These are phyloP conservation scores for Dinoponera quadriceps DNA, from an alignment of 1,140 invertebrate genomes.

Conservation along the genomic window DNA sequence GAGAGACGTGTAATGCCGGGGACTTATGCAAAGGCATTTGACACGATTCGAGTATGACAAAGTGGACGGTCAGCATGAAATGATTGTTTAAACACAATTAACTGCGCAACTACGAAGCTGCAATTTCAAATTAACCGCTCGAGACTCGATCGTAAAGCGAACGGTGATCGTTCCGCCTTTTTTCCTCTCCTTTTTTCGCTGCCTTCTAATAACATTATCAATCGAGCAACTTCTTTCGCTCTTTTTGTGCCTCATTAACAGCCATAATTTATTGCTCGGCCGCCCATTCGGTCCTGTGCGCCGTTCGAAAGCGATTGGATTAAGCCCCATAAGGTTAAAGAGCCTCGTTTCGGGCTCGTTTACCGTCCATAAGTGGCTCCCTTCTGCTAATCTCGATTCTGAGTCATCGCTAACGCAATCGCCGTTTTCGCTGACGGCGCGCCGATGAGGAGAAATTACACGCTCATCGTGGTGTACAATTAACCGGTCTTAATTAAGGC, in stretches of 20 bases:
- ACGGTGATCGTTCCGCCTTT: background rate
- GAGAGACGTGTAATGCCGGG: conserved; percentile 31
- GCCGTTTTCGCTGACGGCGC: conserved; percentile 33
- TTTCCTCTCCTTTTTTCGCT: background rate
- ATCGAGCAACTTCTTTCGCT: background rate
- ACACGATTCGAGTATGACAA: conserved; percentile 46
- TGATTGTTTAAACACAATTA: background rate
- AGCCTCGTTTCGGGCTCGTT: conserved; percentile 54
- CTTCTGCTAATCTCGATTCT: conserved; percentile 58
- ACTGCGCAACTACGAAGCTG: conserved; percentile 1
- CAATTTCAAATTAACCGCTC: conserved; percentile 14
- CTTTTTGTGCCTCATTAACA: conserved; percentile 47
- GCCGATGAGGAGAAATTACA: conserved; percentile 50
- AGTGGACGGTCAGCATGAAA: conserved; percentile 1
- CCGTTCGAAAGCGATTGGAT: conserved; percentile 65
- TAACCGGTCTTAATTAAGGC: conserved; percentile 46
- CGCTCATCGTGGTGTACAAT: conserved; percentile 37
- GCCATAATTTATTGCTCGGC: conserved; percentile 58
- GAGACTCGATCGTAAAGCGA: background rate
- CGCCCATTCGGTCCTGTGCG: conserved; percentile 45
- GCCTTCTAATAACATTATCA: background rate
- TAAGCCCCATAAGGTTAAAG: conserved; percentile 68
- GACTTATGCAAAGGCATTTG: conserved; percentile 38
- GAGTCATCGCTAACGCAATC: conserved; percentile 56
- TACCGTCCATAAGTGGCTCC: conserved; percentile 43